Base-by-base conservation (phyloP, 2,888 invertebrate species). In the Drosophila algonquin region DNA sequence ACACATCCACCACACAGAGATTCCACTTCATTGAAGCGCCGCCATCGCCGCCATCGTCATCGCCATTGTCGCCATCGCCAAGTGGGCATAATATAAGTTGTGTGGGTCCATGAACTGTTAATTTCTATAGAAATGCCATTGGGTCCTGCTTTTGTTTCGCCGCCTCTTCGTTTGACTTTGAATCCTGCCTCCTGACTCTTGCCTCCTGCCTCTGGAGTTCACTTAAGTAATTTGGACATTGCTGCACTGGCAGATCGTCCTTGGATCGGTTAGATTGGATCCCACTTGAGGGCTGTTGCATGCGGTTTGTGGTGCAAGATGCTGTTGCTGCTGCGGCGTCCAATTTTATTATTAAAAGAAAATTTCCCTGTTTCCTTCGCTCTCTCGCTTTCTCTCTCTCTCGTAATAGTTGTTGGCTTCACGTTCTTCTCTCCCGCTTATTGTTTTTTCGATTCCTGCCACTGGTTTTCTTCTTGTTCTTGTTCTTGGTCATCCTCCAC, bases 21-120 rank as follows among this genome's bases (percentile, higher is more conserved):
- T 85, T 82, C 72, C 83, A 82, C 81, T 85, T 79, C 77, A 84
- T 81, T 84, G 84, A 76, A 77, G 82, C 83, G 75, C 71, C 73
- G 71, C 70, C 61, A 65, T 63, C 58, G 76, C 27, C 18, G 18
- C 18, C 18, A 18, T 52, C 52, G 64, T 40, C 83, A 75, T 77
- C 71, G 72, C 65, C 59, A 63, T 63, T 47, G 75, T 18, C 21
- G 21, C 32, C 54, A 63, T 24, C 68, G 63, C 70, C 86, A 74
- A 82, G 78, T 82, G 83, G 78, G 67, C 75, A 82, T 82, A 83
- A 85, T 24, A 35, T 27, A 21, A 12, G 53, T 45, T 48, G 32
- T 47, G 47, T 61, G 70, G 73, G 73, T 73, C 73, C 55, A 80
- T 77, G 82, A 86, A 80, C 87, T 83, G 76, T 83, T 86, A 83